Evolutionary conservation across 2,113 vertebrate species (phyloP).

Genomic region (Trachemys scripta): DNA sequence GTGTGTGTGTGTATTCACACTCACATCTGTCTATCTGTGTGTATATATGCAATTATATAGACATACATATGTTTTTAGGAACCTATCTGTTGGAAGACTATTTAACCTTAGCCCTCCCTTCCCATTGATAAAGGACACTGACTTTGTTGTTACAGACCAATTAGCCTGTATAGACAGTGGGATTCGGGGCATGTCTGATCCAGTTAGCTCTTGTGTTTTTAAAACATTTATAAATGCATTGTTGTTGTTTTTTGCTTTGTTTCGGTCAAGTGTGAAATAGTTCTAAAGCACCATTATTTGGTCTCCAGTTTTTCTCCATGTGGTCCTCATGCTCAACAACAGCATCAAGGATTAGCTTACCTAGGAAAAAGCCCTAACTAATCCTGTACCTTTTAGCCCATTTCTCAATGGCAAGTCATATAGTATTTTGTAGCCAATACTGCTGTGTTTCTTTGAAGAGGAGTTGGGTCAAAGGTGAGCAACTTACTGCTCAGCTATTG

Average conservation of each 20-base stretch:
- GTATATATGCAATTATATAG: conserved; percentile 30
- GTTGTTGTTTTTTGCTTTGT: neutral
- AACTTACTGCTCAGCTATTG: neutral
- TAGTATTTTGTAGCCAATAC: neutral
- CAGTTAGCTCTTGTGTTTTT: conserved; percentile 2
- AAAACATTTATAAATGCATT: neutral
- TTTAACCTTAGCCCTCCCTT: conserved; percentile 8
- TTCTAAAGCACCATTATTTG: conserved; percentile 23
- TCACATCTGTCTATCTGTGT: neutral
- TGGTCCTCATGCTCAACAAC: neutral
- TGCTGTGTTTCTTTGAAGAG: conserved; percentile 2
- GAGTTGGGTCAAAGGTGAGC: neutral
- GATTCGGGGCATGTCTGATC: conserved; percentile 12
- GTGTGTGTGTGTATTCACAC: neutral
- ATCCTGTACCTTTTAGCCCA: conserved; percentile 11
- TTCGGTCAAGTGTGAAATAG: conserved; percentile 41
- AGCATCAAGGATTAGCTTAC: neutral
- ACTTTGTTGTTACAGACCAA: conserved; percentile 15
- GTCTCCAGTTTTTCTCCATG: conserved; percentile 26
- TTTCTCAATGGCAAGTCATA: conserved; percentile 19
- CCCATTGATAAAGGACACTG: conserved; percentile 1
- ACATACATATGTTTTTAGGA: neutral
- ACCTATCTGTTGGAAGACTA: conserved; percentile 7
- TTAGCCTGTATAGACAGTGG: neutral
- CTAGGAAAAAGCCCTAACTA: neutral